Conservation (phyloP, 2,888 invertebrate genomes). For the Cheilosia soror region DNA sequence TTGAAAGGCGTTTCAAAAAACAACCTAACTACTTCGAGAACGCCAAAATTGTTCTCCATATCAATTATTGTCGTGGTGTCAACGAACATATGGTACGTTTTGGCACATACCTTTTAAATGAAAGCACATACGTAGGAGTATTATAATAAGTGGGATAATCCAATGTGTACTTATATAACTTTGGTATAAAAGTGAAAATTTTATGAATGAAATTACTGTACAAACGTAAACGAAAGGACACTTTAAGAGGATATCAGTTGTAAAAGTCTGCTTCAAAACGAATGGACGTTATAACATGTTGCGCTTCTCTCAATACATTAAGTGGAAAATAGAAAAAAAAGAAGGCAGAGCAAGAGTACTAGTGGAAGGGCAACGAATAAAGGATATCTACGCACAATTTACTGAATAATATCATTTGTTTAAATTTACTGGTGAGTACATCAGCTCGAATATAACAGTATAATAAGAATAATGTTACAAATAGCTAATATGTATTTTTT, state of each 20-base stretch:
- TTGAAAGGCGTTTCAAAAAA: conserved; percentile 15
- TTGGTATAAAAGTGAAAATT: neutral
- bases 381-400: neutral
- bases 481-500: too few species aligned
- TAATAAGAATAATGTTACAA: neutral
- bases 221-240: neutral
- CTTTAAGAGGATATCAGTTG: conserved; percentile 2
- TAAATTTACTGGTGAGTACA: too few species aligned
- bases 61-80: neutral
- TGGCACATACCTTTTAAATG: neutral
- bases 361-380: too few species aligned
- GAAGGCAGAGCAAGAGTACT: neutral
- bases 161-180: neutral
- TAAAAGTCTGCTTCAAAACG: neutral
- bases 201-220: neutral
- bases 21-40: neutral
- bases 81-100: conserved; percentile 24
- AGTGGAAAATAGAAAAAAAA: neutral
- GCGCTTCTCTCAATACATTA: too few species aligned
- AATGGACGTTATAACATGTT: neutral
- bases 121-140: too few species aligned
- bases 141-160: too few species aligned
- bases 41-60: conserved; percentile 9
- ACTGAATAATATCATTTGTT: too few species aligned
- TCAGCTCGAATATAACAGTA: too few species aligned